Conservation (phyloP, 2,113 vertebrate species). For the Pelecanoides urinatrix region DNA sequence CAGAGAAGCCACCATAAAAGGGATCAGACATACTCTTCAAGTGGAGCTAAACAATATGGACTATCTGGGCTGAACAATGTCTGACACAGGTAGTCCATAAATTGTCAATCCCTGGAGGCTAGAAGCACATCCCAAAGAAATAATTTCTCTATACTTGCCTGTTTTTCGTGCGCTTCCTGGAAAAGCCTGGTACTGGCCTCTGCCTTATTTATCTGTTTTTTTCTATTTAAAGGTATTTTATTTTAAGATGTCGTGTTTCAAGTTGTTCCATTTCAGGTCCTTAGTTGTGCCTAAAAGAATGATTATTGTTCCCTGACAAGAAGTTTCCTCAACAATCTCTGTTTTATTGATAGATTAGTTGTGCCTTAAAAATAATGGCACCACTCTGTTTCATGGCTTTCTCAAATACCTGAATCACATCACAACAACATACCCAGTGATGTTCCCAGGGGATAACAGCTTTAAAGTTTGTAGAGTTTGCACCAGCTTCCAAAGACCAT, state of each 20-base stretch:
- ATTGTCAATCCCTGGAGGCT: not conserved
- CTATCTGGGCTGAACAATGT: not conserved
- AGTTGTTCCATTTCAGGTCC: not conserved
- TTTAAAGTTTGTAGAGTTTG: not conserved
- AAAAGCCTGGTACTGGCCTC: not conserved
- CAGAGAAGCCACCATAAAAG: not conserved
- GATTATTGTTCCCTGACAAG: not conserved
- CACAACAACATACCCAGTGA: not conserved
- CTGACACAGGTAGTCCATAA: not conserved
- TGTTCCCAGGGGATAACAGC: not conserved
- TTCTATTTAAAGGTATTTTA: not conserved
- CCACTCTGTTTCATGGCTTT: not conserved
- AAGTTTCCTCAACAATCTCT: not conserved
- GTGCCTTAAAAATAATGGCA: not conserved
- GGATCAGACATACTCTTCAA: not conserved
- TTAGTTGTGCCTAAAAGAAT: not conserved
- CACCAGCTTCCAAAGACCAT: not conserved
- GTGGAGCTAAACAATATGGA: not conserved
- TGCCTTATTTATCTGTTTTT: not conserved
- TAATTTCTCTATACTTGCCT: not conserved
- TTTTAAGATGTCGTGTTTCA: not conserved
- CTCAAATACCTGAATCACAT: conserved; percentile 15
- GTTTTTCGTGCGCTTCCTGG: not conserved
- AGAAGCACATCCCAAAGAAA: not conserved
- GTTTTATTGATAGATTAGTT: conserved; percentile 19